A percentile compares a stretch with the other conserved stretches of the same genome.
These are phyloP conservation scores for Darevskia mixta DNA, from an alignment of 2,797 vertebrate species.

Conservation along the genomic window DNA sequence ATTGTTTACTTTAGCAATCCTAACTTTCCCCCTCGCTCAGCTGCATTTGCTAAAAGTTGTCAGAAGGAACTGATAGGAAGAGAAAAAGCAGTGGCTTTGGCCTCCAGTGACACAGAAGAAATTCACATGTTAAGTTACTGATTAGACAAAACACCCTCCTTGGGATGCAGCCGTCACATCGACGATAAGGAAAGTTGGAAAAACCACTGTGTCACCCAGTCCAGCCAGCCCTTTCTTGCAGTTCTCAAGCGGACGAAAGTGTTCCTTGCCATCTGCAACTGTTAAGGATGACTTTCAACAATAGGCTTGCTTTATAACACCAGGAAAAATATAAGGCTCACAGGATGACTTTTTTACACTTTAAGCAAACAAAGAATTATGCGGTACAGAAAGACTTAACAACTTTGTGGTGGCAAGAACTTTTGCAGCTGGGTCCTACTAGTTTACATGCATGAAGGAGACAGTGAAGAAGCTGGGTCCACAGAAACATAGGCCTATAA, in stretches of 20 bases:
- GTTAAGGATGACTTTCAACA: constrained; percentile 3
- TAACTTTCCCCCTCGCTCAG: constrained; percentile 52
- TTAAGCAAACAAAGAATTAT: background rate
- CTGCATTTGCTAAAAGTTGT: constrained; percentile 45
- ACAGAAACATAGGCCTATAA: background rate
- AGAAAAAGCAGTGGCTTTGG: background rate
- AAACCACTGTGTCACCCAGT: constrained; percentile 72
- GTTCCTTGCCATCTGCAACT: constrained; percentile 6
- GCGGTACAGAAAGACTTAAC: background rate
- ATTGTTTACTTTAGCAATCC: constrained; percentile 38
- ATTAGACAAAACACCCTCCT: constrained; percentile 77
- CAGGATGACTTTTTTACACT: background rate
- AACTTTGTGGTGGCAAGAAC: background rate
- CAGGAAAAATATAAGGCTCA: background rate
- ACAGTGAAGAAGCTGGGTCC: background rate
- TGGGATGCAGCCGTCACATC: constrained; percentile 60
- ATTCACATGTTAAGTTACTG: constrained; percentile 63
- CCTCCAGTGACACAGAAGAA: constrained; percentile 40
- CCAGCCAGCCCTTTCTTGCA: background rate
- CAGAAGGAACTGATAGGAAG: constrained; percentile 57
- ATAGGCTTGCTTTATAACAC: background rate
- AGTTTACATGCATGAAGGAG: background rate
- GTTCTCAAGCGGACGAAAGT: background rate
- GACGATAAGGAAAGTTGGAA: constrained; percentile 71
- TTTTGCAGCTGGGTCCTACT: background rate